Evolutionary conservation across 2,113 vertebrate genomes (phyloP).

Genomic region (Cariama cristata): DNA sequence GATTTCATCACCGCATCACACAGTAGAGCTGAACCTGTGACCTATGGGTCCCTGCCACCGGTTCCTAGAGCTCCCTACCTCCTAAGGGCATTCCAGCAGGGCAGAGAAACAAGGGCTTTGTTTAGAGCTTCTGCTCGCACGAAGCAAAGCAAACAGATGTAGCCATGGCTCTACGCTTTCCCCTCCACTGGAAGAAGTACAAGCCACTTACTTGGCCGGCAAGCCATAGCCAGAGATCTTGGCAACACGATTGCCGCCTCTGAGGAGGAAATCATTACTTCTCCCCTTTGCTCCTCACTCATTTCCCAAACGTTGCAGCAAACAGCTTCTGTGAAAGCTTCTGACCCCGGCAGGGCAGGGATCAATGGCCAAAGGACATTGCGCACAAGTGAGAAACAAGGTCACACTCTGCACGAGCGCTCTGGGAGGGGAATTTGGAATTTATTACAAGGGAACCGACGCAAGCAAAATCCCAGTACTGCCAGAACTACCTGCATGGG

Average conservation of each 20-base stretch:
- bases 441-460: background rate
- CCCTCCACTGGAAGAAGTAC: background rate
- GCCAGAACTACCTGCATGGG: background rate
- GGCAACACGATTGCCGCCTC: fast-evolving
- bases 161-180: background rate
- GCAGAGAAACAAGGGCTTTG: background rate
- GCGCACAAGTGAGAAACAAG: background rate
- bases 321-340: background rate
- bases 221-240: background rate
- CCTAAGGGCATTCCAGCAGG: background rate
- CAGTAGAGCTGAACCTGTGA: background rate
- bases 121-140: background rate
- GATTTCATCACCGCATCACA: background rate
- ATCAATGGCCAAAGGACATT: background rate
- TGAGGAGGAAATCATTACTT: background rate
- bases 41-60: background rate
- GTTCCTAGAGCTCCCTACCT: background rate
- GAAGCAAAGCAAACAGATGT: background rate
- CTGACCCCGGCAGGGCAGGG: background rate
- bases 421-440: background rate
- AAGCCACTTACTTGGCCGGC: background rate
- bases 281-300: background rate
- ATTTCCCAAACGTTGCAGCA: background rate
- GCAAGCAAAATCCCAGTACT: background rate
- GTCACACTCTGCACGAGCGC: background rate